Percentiles rank a stretch among this genome's conserved stretches.
These are phyloP conservation scores for Carabus problematicus DNA, from an alignment of 2,888 invertebrate genomes.

Conservation along the genomic window DNA sequence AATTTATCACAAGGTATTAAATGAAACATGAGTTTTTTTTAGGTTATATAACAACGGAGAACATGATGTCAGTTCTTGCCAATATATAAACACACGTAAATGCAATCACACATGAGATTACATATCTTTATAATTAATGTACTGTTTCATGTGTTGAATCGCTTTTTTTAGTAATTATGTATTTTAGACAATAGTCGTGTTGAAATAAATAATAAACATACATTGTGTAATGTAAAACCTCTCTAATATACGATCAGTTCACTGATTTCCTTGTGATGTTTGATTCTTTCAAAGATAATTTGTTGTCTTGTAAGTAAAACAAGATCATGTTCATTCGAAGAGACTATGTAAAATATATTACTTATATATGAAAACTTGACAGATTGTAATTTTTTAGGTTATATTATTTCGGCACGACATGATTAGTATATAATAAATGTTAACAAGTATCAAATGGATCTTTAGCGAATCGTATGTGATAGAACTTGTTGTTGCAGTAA, in stretches of 20 bases:
- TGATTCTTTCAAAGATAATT: slow-evolving; percentile 2
- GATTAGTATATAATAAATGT: not conserved
- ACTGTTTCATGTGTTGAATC: not conserved
- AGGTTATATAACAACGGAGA: not conserved
- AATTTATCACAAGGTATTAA: slow-evolving; percentile 35
- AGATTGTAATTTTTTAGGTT: not conserved
- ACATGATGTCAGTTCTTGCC: not conserved
- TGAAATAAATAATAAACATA: too few relatives aligned
- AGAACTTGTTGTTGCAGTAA: slow-evolving; percentile 16
- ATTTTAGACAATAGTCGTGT: not conserved
- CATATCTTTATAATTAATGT: not conserved
- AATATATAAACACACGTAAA: not conserved
- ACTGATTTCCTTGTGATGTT: too few relatives aligned
- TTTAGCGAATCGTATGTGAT: slow-evolving; percentile 18
- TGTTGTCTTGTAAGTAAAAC: not conserved
- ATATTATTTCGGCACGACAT: too few relatives aligned
- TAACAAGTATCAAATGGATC: slow-evolving; percentile 10
- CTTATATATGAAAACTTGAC: not conserved
- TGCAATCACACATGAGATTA: not conserved
- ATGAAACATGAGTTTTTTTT: not conserved
- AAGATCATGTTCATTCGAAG: not conserved
- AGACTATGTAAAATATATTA: not conserved
- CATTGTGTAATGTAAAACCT: too few relatives aligned
- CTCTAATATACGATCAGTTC: too few relatives aligned
- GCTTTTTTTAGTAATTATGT: not conserved